A percentile compares a stretch with the other conserved stretches of the same genome.
These are phyloP conservation scores for Lithophane semibrunnea DNA, from an alignment of 2,888 invertebrate genomes.

Conservation along the genomic window DNA sequence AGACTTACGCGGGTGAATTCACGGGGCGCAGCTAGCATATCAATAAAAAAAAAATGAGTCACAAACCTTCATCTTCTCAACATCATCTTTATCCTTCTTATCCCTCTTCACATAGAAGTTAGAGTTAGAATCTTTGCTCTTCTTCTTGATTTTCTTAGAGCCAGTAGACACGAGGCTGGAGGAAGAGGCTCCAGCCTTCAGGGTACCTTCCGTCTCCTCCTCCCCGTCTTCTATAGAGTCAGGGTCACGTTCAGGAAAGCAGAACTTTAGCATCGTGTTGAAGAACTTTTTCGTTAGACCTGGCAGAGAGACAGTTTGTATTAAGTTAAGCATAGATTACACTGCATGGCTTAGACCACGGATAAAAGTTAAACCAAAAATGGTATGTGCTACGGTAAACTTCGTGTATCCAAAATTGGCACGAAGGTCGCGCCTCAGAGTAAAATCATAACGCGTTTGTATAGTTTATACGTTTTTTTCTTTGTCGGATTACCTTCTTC, in stretches of 20 bases:
- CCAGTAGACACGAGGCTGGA: slow-evolving; percentile 86
- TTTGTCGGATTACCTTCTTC: neutral
- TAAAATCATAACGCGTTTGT: neutral
- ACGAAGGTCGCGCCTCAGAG: too few species aligned
- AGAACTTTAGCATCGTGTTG: slow-evolving; percentile 99
- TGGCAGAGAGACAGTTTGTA: slow-evolving; percentile 71
- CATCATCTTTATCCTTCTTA: slow-evolving; percentile 96
- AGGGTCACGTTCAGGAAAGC: slow-evolving; percentile 98
- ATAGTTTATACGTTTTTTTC: neutral
- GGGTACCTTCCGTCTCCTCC: slow-evolving; percentile 87
- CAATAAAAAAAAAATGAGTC: neutral
- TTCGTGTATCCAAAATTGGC: neutral
- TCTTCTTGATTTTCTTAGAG: slow-evolving; percentile 89
- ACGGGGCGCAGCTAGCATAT: too few species aligned
- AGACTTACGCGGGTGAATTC: too few species aligned
- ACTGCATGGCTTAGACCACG: neutral
- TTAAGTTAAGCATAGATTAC: neutral
- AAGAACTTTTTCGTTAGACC: slow-evolving; percentile 98
- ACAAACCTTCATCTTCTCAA: slow-evolving; percentile 97
- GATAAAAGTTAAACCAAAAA: neutral
- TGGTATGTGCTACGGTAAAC: neutral
- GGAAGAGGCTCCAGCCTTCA: slow-evolving; percentile 77
- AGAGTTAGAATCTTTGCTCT: slow-evolving; percentile 94
- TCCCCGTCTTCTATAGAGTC: slow-evolving; percentile 94
- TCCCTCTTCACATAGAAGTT: slow-evolving; percentile 97